Evolutionary conservation across 2,797 vertebrate genomes (phyloP).

Genomic region (Lagocephalus sceleratus): DNA sequence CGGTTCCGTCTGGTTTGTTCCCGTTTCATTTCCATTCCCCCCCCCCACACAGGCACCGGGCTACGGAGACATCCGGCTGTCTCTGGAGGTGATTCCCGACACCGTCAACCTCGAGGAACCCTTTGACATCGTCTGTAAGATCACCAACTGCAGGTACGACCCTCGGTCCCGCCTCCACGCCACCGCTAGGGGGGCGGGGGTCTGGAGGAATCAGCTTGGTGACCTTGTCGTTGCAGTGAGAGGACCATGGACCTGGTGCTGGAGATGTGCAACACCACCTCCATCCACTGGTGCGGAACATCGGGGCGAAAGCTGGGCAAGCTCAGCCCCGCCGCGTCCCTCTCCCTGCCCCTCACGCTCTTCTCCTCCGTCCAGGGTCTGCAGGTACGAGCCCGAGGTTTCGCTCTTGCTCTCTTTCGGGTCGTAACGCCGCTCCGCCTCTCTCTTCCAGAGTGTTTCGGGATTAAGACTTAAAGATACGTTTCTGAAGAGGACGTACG

Average conservation of each 20-base stretch:
- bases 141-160: conserved; percentile 97
- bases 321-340: conserved; percentile 86
- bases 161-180: not conserved
- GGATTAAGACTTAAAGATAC: conserved; percentile 95
- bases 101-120: conserved; percentile 96
- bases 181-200: not conserved
- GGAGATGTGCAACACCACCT: conserved; percentile 95
- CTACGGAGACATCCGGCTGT: conserved; percentile 94
- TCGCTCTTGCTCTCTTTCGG: not conserved
- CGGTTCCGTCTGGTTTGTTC: not conserved
- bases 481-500: conserved; percentile 97
- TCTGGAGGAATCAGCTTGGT: not conserved
- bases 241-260: conserved; percentile 97
- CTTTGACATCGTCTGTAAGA: conserved; percentile 96
- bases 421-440: not conserved
- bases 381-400: conserved; percentile 77
- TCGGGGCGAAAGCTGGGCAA: conserved; percentile 95
- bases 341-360: conserved; percentile 88
- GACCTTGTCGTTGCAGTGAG: conserved; percentile 77
- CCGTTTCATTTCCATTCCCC: not conserved
- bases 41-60: conserved; percentile 85
- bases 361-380: conserved; percentile 93
- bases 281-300: conserved; percentile 96
- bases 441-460: conserved; percentile 86
- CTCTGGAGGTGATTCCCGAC: conserved; percentile 93